Conservation (phyloP, 92 coral and sea anemone species). For the Diadumene lineata region DNA sequence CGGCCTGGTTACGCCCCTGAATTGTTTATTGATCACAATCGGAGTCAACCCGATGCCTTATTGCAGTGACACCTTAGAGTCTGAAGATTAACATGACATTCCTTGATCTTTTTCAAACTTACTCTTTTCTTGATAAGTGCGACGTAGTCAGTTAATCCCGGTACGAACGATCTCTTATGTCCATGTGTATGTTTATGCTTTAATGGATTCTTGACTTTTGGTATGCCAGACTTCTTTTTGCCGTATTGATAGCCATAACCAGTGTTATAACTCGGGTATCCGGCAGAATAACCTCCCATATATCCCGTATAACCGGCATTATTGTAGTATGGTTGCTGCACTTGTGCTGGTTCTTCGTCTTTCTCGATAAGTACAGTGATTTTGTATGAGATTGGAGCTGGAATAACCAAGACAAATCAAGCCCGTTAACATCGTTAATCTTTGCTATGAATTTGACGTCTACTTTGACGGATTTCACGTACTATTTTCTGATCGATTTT, state of each 20-base stretch:
- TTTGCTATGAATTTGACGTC: no score
- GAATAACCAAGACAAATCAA: not conserved
- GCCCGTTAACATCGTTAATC: no score
- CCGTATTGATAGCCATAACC: not conserved
- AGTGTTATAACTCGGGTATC: not conserved
- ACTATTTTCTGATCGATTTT: no score
- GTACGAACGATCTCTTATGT: not conserved
- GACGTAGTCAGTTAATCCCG: not conserved
- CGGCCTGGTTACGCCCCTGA: no score
- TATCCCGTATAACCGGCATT: not conserved
- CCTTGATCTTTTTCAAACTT: not conserved
- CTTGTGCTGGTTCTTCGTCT: not conserved
- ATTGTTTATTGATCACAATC: no score
- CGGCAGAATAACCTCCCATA: not conserved
- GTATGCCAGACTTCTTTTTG: not conserved
- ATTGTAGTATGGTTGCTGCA: not conserved
- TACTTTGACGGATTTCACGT: no score
- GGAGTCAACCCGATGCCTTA: no score
- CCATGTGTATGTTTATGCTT: not conserved
- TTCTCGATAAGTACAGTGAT: slow-evolving; percentile 25
- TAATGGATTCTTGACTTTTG: not conserved
- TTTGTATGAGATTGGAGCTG: slow-evolving; percentile 35
- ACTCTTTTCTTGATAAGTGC: slow-evolving; percentile 17
- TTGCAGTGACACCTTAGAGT: no score
- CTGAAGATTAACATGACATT: no score